A percentile compares a stretch with the other conserved stretches of the same genome.
Conservation (phyloP, 2,113 vertebrate genomes). For the Glaucomys volans region DNA sequence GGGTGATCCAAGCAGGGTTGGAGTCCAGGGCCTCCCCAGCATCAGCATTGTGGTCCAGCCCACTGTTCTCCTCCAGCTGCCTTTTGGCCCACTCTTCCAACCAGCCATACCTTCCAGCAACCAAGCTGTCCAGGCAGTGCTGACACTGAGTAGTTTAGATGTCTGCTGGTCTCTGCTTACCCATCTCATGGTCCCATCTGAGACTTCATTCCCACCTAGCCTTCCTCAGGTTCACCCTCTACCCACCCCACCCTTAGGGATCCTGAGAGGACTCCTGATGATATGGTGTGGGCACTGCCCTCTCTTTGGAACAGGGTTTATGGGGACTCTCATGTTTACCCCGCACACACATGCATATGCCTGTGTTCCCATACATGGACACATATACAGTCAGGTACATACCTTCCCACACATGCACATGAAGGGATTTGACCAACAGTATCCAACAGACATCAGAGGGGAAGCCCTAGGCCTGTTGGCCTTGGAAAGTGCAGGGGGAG, state of each 20-base stretch:
- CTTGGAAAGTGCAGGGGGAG: background rate
- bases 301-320: background rate
- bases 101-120: background rate
- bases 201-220: background rate
- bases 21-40: background rate
- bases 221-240: background rate
- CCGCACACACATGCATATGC: too few relatives aligned
- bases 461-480: background rate
- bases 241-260: too few relatives aligned
- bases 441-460: background rate
- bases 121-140: background rate
- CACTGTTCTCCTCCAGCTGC: background rate
- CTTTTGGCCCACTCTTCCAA: background rate
- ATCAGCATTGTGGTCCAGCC: background rate
- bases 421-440: background rate
- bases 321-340: too few relatives aligned
- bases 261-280: background rate
- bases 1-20: background rate
- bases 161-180: too few relatives aligned
- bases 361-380: background rate
- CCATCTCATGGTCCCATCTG: too few relatives aligned
- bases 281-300: background rate
- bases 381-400: background rate
- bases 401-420: fast-evolving
- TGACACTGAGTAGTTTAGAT: background rate